Percentiles rank a stretch among this genome's conserved stretches.
phyloP scores from a whole-genome alignment of 2,797 vertebrate genomes.

The Acrossocheilus wenchowensis region DNA sequence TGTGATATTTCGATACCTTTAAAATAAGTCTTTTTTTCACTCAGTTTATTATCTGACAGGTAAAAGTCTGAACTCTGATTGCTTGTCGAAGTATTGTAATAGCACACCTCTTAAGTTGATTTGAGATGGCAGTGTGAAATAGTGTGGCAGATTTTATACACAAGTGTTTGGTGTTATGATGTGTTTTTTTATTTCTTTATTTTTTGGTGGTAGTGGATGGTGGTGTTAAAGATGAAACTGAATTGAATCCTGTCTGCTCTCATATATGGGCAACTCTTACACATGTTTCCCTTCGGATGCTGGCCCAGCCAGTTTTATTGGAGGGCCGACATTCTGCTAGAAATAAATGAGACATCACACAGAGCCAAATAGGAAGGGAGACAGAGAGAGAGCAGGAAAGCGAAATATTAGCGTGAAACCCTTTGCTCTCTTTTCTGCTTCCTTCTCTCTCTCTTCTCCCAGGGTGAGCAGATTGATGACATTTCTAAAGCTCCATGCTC shows the following conservation, averaged over 20 bases:
- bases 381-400: conserved; percentile 13
- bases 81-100: conserved; percentile 2
- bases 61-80: background rate
- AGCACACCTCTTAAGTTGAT: conserved; percentile 2
- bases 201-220: background rate
- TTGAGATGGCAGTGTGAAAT: background rate
- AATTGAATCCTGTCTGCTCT: conserved; percentile 34
- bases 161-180: background rate
- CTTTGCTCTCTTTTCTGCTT: conserved; percentile 14
- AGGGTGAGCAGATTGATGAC: conserved; percentile 61
- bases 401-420: conserved; percentile 41
- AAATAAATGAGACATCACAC: conserved; percentile 41
- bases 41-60: background rate
- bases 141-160: background rate
- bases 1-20: background rate
- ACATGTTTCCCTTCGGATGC: background rate
- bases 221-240: conserved; percentile 3
- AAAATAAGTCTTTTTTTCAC: background rate
- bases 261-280: conserved; percentile 18
- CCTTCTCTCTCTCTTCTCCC: background rate
- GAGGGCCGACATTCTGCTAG: conserved; percentile 17
- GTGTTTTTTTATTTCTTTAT: background rate
- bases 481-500: conserved; percentile 53
- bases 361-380: conserved; percentile 22
- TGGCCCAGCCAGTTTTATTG: conserved; percentile 28